Percentiles rank a stretch among this genome's conserved stretches.
phyloP scores from a whole-genome alignment of 2,888 invertebrate species.

The Stomorhina lunata region DNA sequence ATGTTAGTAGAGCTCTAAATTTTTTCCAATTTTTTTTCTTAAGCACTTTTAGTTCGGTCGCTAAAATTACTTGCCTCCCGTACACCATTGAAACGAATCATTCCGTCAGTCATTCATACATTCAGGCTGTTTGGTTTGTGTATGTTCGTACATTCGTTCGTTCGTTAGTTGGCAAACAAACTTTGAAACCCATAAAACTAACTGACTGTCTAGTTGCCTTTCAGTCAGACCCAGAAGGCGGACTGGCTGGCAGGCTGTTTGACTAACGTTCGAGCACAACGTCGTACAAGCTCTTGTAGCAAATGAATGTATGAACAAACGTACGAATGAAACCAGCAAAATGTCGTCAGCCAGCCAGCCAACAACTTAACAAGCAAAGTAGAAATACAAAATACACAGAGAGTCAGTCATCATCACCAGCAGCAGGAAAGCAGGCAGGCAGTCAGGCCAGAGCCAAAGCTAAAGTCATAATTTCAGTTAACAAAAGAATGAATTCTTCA shows the following conservation, averaged over 20 bases:
- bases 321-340: background rate
- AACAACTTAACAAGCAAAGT: conserved; percentile 41
- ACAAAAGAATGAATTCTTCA: conserved; percentile 27
- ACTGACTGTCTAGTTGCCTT: conserved; percentile 59
- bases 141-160: no score
- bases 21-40: conserved; percentile 53
- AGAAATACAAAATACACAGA: conserved; percentile 16
- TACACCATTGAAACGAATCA: conserved; percentile 71
- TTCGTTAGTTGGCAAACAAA: conserved; percentile 58
- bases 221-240: no score
- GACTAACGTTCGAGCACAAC: conserved; percentile 52
- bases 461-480: conserved; percentile 22
- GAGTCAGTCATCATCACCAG: conserved; percentile 54
- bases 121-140: no score
- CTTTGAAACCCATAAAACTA: conserved; percentile 60
- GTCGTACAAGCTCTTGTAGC: no score
- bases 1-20: conserved; percentile 50
- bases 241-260: conserved; percentile 47
- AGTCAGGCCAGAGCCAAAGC: conserved; percentile 42
- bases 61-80: conserved; percentile 77
- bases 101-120: conserved; percentile 61
- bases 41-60: conserved; percentile 71
- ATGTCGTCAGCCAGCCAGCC: background rate
- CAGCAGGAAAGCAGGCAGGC: no score
- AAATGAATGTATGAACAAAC: conserved; percentile 42